These are phyloP conservation scores for Caenorhabditis doughertyi DNA, from an alignment of 2,888 invertebrate species.

Conservation along the genomic window DNA sequence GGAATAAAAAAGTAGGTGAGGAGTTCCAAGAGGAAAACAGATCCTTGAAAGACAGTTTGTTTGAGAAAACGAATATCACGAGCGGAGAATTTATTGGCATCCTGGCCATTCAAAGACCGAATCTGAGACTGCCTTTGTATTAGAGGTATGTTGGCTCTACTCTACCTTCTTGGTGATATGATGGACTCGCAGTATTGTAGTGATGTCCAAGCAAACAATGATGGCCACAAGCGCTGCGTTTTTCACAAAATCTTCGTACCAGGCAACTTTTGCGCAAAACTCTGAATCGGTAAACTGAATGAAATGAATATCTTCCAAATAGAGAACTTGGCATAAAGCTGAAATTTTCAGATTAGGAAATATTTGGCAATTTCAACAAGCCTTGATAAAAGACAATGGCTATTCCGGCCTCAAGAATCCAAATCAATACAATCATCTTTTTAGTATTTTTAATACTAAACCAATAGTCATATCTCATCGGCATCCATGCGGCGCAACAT, in stretches of 20 bases:
- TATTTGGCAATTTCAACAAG: neutral
- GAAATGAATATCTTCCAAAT: slow-evolving; percentile 51
- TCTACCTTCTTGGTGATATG: slow-evolving; percentile 7
- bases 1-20: slow-evolving; percentile 24
- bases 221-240: slow-evolving; percentile 48
- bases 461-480: neutral
- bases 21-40: slow-evolving; percentile 30
- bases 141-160: neutral
- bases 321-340: slow-evolving; percentile 49
- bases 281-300: slow-evolving; percentile 48
- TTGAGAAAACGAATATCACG: neutral
- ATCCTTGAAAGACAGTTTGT: slow-evolving; percentile 28
- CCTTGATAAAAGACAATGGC: slow-evolving; percentile 52
- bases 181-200: slow-evolving; percentile 31
- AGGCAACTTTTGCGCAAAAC: slow-evolving; percentile 51
- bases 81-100: neutral
- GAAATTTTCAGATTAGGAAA: neutral
- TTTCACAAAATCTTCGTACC: slow-evolving; percentile 66
- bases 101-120: neutral
- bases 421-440: neutral
- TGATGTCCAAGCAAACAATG: slow-evolving; percentile 43
- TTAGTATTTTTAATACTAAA: neutral
- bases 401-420: slow-evolving; percentile 29
- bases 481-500: slow-evolving; percentile 43
- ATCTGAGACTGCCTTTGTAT: neutral